These are phyloP conservation scores for Lycaena phlaeas DNA, from an alignment of 2,888 invertebrate genomes.

Conservation along the genomic window DNA sequence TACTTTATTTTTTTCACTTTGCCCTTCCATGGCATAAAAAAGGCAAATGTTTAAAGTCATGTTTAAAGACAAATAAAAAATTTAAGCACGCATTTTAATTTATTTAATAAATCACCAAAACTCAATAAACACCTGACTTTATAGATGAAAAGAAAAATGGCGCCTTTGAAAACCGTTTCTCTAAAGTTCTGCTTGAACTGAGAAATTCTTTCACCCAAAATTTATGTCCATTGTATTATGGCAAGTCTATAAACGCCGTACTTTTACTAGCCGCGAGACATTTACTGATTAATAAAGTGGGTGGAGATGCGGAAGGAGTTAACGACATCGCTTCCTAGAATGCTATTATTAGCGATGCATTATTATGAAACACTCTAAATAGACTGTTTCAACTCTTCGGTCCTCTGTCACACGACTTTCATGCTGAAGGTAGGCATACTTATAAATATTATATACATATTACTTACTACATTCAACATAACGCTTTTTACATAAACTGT, in stretches of 20 bases:
- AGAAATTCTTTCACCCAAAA: constrained; percentile 52
- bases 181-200: constrained; percentile 44
- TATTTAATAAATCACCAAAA: too few relatives aligned
- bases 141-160: constrained; percentile 56
- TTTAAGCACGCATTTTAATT: too few relatives aligned
- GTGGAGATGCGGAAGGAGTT: constrained; percentile 57
- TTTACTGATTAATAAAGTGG: constrained; percentile 69
- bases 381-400: constrained; percentile 6
- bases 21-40: too few relatives aligned
- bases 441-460: too few relatives aligned
- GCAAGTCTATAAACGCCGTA: constrained; percentile 60
- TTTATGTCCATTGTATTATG: constrained; percentile 64
- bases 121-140: constrained; percentile 59
- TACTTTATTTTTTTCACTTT: too few relatives aligned
- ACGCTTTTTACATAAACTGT: too few relatives aligned
- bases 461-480: too few relatives aligned
- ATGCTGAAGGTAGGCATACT: too few relatives aligned
- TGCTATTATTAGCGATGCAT: constrained; percentile 16
- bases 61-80: too few relatives aligned
- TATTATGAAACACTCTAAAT: constrained; percentile 12
- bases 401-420: constrained; percentile 7
- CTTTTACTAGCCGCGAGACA: constrained; percentile 63
- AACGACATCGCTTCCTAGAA: constrained; percentile 55
- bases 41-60: too few relatives aligned
- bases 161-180: constrained; percentile 60